Evolutionary conservation across 2,888 invertebrate species (phyloP).

Genomic region (Athalia cordata): DNA sequence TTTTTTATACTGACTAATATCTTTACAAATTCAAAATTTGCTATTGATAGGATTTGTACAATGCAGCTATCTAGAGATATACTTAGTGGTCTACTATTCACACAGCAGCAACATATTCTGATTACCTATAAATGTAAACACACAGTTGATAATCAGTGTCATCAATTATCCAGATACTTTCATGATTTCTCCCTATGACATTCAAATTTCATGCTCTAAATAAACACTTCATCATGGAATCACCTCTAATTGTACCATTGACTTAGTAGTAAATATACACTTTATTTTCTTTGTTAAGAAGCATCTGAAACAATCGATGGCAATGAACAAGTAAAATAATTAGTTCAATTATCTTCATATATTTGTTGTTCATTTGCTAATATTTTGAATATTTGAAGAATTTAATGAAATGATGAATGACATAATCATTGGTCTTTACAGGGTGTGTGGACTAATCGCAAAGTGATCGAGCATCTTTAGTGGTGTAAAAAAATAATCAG

Average conservation of each 20-base stretch:
- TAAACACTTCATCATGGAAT: constrained; percentile 4
- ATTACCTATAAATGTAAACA: neutral
- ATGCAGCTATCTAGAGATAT: neutral
- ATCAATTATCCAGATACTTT: neutral
- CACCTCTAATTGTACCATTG: neutral
- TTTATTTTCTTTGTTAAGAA: neutral
- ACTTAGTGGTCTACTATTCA: neutral
- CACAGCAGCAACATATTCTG: neutral
- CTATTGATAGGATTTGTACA: too few relatives aligned
- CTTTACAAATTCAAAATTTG: too few relatives aligned
- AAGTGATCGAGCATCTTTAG: neutral
- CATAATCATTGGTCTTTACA: too few relatives aligned
- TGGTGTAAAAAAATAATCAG: constrained; percentile 48
- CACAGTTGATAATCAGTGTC: neutral
- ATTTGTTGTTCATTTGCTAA: neutral
- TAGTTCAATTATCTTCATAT: too few relatives aligned
- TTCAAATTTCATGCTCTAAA: constrained; percentile 34
- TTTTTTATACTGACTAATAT: too few relatives aligned
- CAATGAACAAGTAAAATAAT: too few relatives aligned
- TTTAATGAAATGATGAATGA: neutral
- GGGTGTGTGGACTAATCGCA: too few relatives aligned
- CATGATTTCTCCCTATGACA: constrained; percentile 17
- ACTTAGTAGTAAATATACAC: neutral
- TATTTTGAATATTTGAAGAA: neutral
- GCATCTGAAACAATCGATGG: too few relatives aligned